A percentile compares a stretch with the other conserved stretches of the same genome.
phyloP scores from a whole-genome alignment of 2,888 invertebrate species.

The Eilema caniola region DNA sequence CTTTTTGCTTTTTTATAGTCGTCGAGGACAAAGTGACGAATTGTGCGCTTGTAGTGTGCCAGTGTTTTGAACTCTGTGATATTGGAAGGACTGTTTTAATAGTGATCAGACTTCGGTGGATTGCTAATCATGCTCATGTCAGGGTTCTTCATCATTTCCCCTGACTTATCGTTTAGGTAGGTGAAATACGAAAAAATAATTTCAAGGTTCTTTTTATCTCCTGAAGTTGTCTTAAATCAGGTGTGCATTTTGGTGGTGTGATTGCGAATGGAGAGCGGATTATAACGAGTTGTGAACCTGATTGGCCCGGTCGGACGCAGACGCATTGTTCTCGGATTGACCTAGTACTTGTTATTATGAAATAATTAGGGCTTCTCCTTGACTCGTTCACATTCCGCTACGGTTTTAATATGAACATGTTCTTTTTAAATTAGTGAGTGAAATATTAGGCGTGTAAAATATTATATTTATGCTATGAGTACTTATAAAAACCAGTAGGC shows the following conservation, averaged over 20 bases:
- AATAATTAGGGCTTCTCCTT: conserved; percentile 70
- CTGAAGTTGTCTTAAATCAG: conserved; percentile 57
- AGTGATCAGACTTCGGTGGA: conserved; percentile 57
- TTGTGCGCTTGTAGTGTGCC: conserved; percentile 77
- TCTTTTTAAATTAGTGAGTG: conserved; percentile 33
- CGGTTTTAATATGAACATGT: conserved; percentile 42
- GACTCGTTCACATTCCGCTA: conserved; percentile 56
- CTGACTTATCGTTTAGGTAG: conserved; percentile 82
- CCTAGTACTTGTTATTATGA: conserved; percentile 74
- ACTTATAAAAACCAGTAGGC: conserved; percentile 26
- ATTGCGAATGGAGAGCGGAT: conserved; percentile 69
- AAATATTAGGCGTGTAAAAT: not conserved
- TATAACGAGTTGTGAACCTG: conserved; percentile 75
- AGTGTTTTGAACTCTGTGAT: conserved; percentile 83
- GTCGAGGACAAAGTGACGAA: conserved; percentile 83
- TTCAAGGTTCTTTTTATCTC: conserved; percentile 64
- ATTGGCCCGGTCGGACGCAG: conserved; percentile 74
- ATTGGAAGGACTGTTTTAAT: conserved; percentile 68
- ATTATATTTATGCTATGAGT: conserved; percentile 8
- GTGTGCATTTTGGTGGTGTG: conserved; percentile 58
- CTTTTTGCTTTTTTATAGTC: conserved; percentile 76
- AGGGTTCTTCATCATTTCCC: conserved; percentile 81
- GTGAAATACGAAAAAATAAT: conserved; percentile 65
- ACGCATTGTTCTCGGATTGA: conserved; percentile 79
- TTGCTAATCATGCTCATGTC: conserved; percentile 78